Percentiles rank a stretch among this genome's conserved stretches.
These are phyloP conservation scores for Chunga burmeisteri DNA, from an alignment of 2,113 vertebrate genomes.

Conservation along the genomic window DNA sequence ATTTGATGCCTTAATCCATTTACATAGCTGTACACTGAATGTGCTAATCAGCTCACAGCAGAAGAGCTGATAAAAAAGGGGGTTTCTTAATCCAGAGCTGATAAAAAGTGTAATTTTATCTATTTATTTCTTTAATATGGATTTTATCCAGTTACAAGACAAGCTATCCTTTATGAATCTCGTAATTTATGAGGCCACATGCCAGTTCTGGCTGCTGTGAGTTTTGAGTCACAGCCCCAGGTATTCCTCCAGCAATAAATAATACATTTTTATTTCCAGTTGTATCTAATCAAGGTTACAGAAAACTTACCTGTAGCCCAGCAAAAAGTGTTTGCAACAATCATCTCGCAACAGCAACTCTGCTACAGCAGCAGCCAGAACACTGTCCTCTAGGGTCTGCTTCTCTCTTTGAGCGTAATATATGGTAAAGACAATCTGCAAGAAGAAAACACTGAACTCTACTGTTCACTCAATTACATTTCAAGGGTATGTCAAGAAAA, in stretches of 20 bases:
- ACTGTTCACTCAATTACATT: neutral
- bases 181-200: neutral
- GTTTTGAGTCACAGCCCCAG: neutral
- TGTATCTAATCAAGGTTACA: neutral
- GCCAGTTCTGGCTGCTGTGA: neutral
- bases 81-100: neutral
- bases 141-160: neutral
- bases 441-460: neutral
- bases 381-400: neutral
- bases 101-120: neutral
- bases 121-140: neutral
- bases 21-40: neutral
- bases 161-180: neutral
- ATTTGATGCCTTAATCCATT: neutral
- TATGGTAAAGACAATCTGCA: neutral
- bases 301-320: neutral
- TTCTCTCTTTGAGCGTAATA: neutral
- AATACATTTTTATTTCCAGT: constrained; percentile 13
- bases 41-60: neutral
- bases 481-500: neutral
- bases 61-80: neutral
- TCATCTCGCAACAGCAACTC: neutral
- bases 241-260: neutral
- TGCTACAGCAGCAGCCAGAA: neutral
- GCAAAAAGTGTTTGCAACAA: neutral